phyloP scores from a whole-genome alignment of 2,888 invertebrate species.

The Calameuta idolon region DNA sequence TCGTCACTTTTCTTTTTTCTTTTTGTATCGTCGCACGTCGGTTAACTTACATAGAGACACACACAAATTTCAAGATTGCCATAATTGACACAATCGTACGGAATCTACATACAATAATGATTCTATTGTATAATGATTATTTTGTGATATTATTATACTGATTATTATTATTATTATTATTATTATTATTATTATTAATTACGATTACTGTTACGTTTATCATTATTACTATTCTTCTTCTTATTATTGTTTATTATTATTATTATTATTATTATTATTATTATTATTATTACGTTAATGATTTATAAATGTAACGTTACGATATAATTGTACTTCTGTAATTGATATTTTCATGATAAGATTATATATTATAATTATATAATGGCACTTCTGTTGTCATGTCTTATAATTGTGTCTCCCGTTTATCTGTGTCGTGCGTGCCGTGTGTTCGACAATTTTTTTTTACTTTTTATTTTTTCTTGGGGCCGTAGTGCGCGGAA shows the following conservation, averaged over 20 bases:
- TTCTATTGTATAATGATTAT: conserved; percentile 47
- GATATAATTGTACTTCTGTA: conserved; percentile 46
- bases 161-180: conserved; percentile 21
- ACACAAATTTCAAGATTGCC: conserved; percentile 33
- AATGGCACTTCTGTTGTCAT: conserved; percentile 26
- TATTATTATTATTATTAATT: conserved; percentile 18
- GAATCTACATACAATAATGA: conserved; percentile 33
- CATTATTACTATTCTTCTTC: conserved; percentile 21
- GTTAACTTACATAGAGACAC: conserved; percentile 31
- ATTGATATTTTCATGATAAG: conserved; percentile 41
- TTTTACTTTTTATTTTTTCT: not conserved
- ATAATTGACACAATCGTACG: conserved; percentile 12
- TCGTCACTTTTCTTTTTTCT: conserved; percentile 17
- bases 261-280: conserved; percentile 3
- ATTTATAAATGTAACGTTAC: conserved; percentile 41
- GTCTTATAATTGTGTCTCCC: conserved; percentile 32
- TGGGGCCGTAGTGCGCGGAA: not conserved
- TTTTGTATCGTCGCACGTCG: conserved; percentile 42
- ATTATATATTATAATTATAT: conserved; percentile 33
- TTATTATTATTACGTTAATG: conserved; percentile 42
- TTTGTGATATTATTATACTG: conserved; percentile 52
- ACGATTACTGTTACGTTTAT: not conserved
- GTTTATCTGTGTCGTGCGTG: conserved; percentile 28
- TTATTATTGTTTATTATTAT: conserved; percentile 24
- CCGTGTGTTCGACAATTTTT: conserved; percentile 12